phyloP scores from a whole-genome alignment of 2,888 invertebrate species.

The Frankliniella fusca region DNA sequence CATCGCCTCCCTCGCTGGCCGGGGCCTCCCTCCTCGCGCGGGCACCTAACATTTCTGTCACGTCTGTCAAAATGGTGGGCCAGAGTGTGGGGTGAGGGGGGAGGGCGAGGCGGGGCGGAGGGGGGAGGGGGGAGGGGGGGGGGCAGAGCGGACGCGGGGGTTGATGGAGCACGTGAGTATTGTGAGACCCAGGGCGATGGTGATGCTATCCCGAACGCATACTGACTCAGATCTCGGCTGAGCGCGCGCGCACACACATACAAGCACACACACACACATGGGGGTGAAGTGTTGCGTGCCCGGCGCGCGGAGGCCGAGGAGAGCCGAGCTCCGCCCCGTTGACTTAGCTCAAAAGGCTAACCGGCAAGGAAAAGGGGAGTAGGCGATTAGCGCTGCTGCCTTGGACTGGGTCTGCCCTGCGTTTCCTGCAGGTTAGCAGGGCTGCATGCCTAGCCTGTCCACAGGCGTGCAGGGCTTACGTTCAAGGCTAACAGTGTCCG shows the following conservation, averaged over 20 bases:
- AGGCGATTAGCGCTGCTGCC: no score
- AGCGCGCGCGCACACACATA: no score
- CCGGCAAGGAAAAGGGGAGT: no score
- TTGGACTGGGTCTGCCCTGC: no score
- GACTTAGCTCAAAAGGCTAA: no score
- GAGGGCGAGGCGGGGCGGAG: neutral
- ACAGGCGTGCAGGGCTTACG: no score
- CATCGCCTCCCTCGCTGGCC: neutral
- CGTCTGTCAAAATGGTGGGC: slow-evolving; percentile 13
- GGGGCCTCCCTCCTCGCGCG: neutral
- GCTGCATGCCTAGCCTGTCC: no score
- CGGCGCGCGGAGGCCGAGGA: no score
- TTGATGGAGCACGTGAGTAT: slow-evolving; percentile 9
- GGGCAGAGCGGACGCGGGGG: neutral
- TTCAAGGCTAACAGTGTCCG: no score
- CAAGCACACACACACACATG: neutral
- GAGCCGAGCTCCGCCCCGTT: no score
- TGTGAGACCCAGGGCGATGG: neutral
- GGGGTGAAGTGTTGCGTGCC: neutral
- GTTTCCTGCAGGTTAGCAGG: no score
- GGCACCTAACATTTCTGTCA: slow-evolving; percentile 8
- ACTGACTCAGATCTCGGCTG: neutral
- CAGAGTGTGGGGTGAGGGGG: neutral
- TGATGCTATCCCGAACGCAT: neutral
- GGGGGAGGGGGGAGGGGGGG: neutral